Evolutionary conservation across 1,140 invertebrate genomes (phyloP), one percentile per base, ranked within the genome.

Genomic region (Telenomus remus): DNA sequence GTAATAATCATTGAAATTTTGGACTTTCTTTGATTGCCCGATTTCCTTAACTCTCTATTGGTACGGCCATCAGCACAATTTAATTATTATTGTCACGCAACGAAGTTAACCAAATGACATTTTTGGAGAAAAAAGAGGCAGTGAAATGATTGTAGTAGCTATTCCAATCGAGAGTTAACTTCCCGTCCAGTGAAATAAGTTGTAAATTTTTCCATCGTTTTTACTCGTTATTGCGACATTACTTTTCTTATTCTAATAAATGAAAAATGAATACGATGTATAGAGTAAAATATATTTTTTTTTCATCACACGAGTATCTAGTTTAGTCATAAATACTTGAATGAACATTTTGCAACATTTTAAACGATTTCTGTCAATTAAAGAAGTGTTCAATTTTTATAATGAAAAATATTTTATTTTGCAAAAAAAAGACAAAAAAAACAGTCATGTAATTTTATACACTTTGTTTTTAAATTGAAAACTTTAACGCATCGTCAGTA

Each of bases 1-100:
- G 81, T 81, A 82, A 80, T 84, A 80, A 84, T 81, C 82, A 82
- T 80, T 79, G 69, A 79, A 78, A 78, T 78, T 77, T 73, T 65
- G 54, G 64, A 53, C 60, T 65, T 75, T 74, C 65, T 63, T 57
- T 46, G 61, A 71, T 63, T 53, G 44, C 63, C 74, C 63, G 57
- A 15, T 75, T 75, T 75, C 64, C 71, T 57, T 68, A 13, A 39
- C 37, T 39, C n/a, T 39, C n/a, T 9, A 11, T 39, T n/a, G 9
- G 9, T 9, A 39, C n/a, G 37, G 9, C 37, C 9, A 39, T 39
- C 3, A 27, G 19, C 19, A 27, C 6, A n/a, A n/a, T n/a, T n/a
- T n/a, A n/a, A n/a, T n/a, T n/a, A n/a, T n/a, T 1, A 27, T 6
- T 27, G 2, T 27, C 19, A 27, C 19, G 19, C 19, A 6, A 27